phyloP scores from a whole-genome alignment of 1,140 invertebrate species.

The Agrypnia vestita region DNA sequence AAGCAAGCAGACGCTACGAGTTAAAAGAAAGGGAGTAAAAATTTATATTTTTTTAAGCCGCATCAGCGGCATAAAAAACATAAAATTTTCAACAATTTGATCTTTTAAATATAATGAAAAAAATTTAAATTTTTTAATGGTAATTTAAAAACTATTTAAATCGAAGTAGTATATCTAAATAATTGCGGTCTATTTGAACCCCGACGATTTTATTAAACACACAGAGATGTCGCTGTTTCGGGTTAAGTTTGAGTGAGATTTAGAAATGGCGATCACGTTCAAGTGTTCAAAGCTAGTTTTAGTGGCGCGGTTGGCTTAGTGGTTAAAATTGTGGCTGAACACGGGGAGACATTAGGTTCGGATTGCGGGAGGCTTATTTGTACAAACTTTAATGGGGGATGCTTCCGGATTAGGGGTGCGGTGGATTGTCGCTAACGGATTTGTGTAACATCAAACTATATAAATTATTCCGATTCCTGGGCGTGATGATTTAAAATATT shows the following conservation, averaged over 20 bases:
- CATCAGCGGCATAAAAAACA: too few relatives aligned
- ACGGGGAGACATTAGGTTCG: conserved; percentile 32
- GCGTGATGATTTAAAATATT: background rate
- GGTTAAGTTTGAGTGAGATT: background rate
- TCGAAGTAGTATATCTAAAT: too few relatives aligned
- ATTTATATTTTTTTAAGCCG: too few relatives aligned
- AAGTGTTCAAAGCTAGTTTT: conserved; percentile 45
- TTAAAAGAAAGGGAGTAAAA: too few relatives aligned
- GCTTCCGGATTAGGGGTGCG: background rate
- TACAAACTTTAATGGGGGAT: conserved; percentile 12
- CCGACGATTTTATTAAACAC: too few relatives aligned
- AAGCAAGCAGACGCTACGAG: too few relatives aligned
- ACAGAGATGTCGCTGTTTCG: too few relatives aligned
- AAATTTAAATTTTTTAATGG: too few relatives aligned
- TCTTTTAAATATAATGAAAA: too few relatives aligned
- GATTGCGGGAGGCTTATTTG: conserved; percentile 24
- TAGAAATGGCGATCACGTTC: conserved; percentile 10
- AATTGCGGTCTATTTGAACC: too few relatives aligned
- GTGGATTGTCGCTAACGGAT: conserved; percentile 1
- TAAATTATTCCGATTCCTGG: background rate
- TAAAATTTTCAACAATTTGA: too few relatives aligned
- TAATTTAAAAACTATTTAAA: too few relatives aligned
- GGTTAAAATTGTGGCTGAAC: conserved; percentile 49
- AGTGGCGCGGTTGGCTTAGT: conserved; percentile 50
- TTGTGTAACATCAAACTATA: conserved; percentile 10